Percentiles rank a stretch among this genome's conserved stretches.
phyloP scores from a whole-genome alignment of 2,113 vertebrate species.

The Butorides virescens region DNA sequence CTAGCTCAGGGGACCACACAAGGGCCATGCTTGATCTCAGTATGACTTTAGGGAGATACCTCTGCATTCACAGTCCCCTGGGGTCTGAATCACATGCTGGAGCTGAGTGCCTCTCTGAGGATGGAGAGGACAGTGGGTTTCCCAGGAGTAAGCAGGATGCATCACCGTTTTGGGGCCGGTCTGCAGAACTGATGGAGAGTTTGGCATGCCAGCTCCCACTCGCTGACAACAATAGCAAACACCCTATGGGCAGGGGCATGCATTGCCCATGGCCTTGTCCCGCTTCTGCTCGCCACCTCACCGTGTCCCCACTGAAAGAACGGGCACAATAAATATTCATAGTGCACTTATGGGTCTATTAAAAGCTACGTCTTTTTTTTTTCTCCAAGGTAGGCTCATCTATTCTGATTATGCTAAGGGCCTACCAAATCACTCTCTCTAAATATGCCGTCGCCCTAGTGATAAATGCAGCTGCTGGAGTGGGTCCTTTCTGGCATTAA shows the following conservation, averaged over 20 bases:
- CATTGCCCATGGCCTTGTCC: neutral
- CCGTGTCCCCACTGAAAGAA: neutral
- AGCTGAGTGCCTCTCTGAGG: neutral
- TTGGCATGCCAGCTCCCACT: neutral
- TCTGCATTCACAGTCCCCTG: neutral
- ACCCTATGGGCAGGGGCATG: neutral
- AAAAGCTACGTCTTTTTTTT: neutral
- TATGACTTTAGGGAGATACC: neutral
- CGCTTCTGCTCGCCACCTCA: neutral
- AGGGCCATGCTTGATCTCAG: neutral
- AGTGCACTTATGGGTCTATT: constrained; percentile 53
- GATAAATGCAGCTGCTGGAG: constrained; percentile 56
- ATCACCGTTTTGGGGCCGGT: rapidly evolving
- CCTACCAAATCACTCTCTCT: constrained; percentile 42
- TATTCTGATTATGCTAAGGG: constrained; percentile 60
- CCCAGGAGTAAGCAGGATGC: neutral
- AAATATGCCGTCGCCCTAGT: constrained; percentile 41
- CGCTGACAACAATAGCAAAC: neutral
- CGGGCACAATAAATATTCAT: constrained; percentile 43
- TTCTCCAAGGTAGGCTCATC: constrained; percentile 29
- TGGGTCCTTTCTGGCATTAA: constrained; percentile 48
- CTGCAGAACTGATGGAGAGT: neutral
- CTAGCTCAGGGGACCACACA: neutral
- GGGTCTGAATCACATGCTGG: neutral
- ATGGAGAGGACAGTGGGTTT: neutral